These are phyloP conservation scores for Amiota minor DNA, from an alignment of 2,888 invertebrate genomes.

Conservation along the genomic window DNA sequence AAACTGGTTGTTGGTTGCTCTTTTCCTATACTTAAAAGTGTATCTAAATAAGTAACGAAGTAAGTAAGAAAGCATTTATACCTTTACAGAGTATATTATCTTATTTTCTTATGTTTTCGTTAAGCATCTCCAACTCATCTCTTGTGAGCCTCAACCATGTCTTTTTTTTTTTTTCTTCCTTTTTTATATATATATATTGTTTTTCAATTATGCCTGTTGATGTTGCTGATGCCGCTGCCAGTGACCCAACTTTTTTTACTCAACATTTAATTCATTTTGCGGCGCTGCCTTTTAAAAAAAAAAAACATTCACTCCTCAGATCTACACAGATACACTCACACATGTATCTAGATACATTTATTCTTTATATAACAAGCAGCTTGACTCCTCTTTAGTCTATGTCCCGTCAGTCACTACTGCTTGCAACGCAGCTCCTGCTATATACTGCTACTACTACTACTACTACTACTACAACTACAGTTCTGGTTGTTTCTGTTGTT, in stretches of 20 bases:
- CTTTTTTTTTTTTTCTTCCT: slow-evolving; percentile 47
- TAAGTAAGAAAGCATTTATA: no score
- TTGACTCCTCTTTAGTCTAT: slow-evolving; percentile 5
- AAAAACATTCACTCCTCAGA: slow-evolving; percentile 2
- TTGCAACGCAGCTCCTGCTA: slow-evolving; percentile 18
- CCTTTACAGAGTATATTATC: no score
- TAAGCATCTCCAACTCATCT: no score
- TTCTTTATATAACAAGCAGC: background rate
- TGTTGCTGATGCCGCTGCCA: slow-evolving; percentile 30
- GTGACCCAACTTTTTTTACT: slow-evolving; percentile 60
- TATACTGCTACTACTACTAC: background rate
- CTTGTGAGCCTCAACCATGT: no score
- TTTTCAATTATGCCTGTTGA: slow-evolving; percentile 61
- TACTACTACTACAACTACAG: background rate
- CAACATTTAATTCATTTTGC: slow-evolving; percentile 65
- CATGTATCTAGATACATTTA: background rate
- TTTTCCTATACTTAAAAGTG: no score
- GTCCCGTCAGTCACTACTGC: slow-evolving; percentile 8
- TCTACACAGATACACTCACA: slow-evolving; percentile 1
- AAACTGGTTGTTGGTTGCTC: slow-evolving; percentile 58
- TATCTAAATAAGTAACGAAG: no score
- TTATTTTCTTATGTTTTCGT: no score
- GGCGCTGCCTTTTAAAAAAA: slow-evolving; percentile 32
- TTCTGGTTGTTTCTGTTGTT: background rate
- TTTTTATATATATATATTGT: slow-evolving; percentile 32